Evolutionary conservation across 2,888 invertebrate genomes (phyloP).

Genomic region (Clivina fossor): DNA sequence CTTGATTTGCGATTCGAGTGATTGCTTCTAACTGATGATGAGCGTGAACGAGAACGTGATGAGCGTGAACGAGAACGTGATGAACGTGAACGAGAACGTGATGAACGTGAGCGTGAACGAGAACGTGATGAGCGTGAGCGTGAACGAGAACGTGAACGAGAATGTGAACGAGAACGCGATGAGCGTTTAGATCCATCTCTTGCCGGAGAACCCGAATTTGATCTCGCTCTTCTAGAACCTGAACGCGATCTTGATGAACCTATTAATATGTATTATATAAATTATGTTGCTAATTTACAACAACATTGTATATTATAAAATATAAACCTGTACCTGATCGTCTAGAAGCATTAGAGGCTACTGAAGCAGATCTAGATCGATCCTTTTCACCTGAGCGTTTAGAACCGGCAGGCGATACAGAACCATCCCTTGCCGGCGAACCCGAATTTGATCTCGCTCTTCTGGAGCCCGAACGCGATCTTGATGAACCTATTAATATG

Average conservation of each 20-base stretch:
- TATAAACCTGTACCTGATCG: slow-evolving; percentile 21
- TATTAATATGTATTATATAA: slow-evolving; percentile 6
- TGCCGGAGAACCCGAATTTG: slow-evolving; percentile 37
- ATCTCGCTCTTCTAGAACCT: slow-evolving; percentile 35
- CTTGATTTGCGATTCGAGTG: slow-evolving; percentile 45
- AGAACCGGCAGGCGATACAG: slow-evolving; percentile 35
- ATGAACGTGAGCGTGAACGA: slow-evolving; percentile 37
- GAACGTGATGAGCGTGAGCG: slow-evolving; percentile 40
- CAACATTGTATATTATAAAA: background rate
- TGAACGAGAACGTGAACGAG: slow-evolving; percentile 41
- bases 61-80: slow-evolving; percentile 40
- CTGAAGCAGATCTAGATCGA: slow-evolving; percentile 43
- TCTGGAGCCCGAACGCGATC: slow-evolving; percentile 46
- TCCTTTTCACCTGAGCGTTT: slow-evolving; percentile 37
- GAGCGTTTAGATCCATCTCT: slow-evolving; percentile 25
- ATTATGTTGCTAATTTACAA: background rate
- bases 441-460: slow-evolving; percentile 35
- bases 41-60: slow-evolving; percentile 44
- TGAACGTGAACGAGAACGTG: slow-evolving; percentile 33
- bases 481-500: no score
- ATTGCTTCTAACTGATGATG: slow-evolving; percentile 45
- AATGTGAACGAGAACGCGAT: slow-evolving; percentile 37
- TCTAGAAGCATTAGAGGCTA: slow-evolving; percentile 41
- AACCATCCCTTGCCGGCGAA: slow-evolving; percentile 38
- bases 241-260: slow-evolving; percentile 45